Base-by-base conservation (phyloP, 2,113 vertebrate species). In the Mobula birostris region DNA sequence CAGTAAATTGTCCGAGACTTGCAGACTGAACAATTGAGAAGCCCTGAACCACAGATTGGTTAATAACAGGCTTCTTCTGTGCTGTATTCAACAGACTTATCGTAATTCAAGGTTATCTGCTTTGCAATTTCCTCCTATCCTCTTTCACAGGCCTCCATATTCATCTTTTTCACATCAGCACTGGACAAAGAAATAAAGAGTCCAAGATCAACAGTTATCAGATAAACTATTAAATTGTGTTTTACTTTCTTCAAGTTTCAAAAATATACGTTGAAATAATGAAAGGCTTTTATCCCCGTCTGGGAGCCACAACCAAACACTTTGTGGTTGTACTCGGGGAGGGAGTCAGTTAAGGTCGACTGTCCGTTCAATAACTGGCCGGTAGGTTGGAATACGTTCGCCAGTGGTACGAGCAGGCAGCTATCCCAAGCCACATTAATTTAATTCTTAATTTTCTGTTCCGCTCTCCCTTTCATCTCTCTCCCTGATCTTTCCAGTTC, bases 21-120 rank as follows among this genome's bases (percentile, higher is more conserved):
- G 68, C 91, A 76, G 91, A 93, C 36, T 93, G 91, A 93, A 93
- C 91, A 93, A 93, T 93, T 76, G 91, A 74, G 70, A 74, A 74
- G 91, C 36, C 70, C 91, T 74, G 91, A 93, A 27, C 68, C 68
- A 27, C 91, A 93, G 21, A 93, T 93, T 68, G 74, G 91, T 93
- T 93, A 76, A 93, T 93, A 93, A 93, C 74, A 56, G 70, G 91
- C 91, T 93, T 93, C 36, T 36, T 93, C 21, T 15, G 74, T 74
- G 91, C 91, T 74, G 91, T 56, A 74, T 36, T 93, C 68, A 11
- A 15, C 19, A 74, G 91, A 24, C 91, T 72, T 93, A 93, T 93
- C 70, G 32, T 93, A 93, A 93, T 93, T 93, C 91, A 93, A 93
- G 91, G 68, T 48, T 56, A 93, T 93, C 36, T 93, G 36, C n/a